These are phyloP conservation scores for Arctia plantaginis DNA, from an alignment of 2,888 invertebrate species.

Conservation along the genomic window DNA sequence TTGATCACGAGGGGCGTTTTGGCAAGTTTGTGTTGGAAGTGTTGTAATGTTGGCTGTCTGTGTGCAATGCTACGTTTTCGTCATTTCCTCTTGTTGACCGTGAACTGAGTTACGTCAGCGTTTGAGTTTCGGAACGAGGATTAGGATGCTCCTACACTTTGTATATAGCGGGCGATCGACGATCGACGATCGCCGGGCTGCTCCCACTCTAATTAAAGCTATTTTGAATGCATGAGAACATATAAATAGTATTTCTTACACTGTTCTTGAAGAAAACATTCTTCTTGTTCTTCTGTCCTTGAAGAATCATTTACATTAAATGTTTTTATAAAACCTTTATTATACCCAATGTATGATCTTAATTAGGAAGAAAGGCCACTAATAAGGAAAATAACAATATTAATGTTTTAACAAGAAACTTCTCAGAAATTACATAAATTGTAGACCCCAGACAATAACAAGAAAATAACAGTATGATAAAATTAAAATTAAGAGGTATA, in stretches of 20 bases:
- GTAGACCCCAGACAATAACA: conserved; percentile 6
- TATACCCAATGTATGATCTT: conserved; percentile 16
- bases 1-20: conserved; percentile 68
- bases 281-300: conserved; percentile 34
- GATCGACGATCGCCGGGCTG: conserved; percentile 55
- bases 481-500: conserved; percentile 14
- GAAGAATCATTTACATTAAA: conserved; percentile 25
- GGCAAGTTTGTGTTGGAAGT: conserved; percentile 66
- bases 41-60: conserved; percentile 66
- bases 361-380: conserved; percentile 27
- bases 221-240: conserved; percentile 28
- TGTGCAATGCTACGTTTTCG: conserved; percentile 76
- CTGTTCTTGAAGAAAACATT: conserved; percentile 19
- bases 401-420: conserved; percentile 28
- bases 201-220: conserved; percentile 44
- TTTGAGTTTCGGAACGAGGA: conserved; percentile 67
- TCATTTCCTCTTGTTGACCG: conserved; percentile 85
- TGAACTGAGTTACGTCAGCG: conserved; percentile 83
- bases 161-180: conserved; percentile 66
- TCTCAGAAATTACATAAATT: conserved; percentile 24
- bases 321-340: conserved; percentile 25
- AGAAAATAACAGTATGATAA: conserved; percentile 12
- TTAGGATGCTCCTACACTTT: conserved; percentile 75
- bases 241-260: conserved; percentile 17
- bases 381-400: conserved; percentile 42